These are phyloP conservation scores for Apodemia hepburni DNA, from an alignment of 2,888 invertebrate genomes.

Conservation along the genomic window DNA sequence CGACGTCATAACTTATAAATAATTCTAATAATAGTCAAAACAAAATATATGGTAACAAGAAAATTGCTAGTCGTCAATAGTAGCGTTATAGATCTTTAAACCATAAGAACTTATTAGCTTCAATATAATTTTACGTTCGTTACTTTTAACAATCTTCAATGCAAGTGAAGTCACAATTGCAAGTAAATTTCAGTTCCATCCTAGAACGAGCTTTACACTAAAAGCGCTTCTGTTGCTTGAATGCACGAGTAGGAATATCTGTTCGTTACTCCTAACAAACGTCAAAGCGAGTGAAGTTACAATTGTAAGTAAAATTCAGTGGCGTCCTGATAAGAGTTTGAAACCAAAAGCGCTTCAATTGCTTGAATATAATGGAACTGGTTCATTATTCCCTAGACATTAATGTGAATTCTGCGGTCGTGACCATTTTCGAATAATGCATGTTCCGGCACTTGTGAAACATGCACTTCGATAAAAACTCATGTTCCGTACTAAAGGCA, in stretches of 20 bases:
- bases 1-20: no score
- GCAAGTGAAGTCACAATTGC: not conserved
- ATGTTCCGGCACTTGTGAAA: conserved; percentile 13
- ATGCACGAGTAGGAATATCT: not conserved
- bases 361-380: conserved; percentile 13
- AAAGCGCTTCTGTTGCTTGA: conserved; percentile 18
- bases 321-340: conserved; percentile 13
- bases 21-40: no score
- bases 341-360: conserved; percentile 15
- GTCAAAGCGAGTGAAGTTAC: conserved; percentile 13
- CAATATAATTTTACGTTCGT: not conserved
- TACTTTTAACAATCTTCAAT: not conserved
- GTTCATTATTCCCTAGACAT: conserved; percentile 40
- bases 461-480: conserved; percentile 6
- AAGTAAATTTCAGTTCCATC: not conserved
- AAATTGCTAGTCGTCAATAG: no score
- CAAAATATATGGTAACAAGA: no score
- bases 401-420: conserved; percentile 20
- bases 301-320: conserved; percentile 14
- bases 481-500: not conserved
- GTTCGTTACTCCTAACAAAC: conserved; percentile 2
- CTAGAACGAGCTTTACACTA: not conserved
- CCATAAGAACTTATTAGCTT: not conserved
- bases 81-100: no score
- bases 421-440: conserved; percentile 21